Percentiles rank a stretch among this genome's conserved stretches.
These are phyloP conservation scores for Oreohelix idahoensis DNA, from an alignment of 1,140 invertebrate genomes.

Conservation along the genomic window DNA sequence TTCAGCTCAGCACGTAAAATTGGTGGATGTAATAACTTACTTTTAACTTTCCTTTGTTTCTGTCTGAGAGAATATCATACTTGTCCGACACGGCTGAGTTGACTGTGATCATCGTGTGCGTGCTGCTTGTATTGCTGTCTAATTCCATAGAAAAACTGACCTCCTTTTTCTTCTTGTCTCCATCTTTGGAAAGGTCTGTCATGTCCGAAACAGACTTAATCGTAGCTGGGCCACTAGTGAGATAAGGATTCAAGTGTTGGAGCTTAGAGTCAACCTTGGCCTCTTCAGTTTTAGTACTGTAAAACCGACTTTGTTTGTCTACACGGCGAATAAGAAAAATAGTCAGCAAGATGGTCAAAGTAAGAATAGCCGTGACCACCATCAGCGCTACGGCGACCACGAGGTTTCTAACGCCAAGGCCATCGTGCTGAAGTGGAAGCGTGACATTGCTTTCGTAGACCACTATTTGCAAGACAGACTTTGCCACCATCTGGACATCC, in stretches of 20 bases:
- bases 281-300: conserved; percentile 49
- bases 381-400: conserved; percentile 57
- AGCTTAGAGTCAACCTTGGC: conserved; percentile 38
- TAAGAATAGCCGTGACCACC: conserved; percentile 54
- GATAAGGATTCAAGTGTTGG: neutral
- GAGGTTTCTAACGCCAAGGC: conserved; percentile 49
- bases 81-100: conserved; percentile 14
- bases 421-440: conserved; percentile 8
- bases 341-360: conserved; percentile 51
- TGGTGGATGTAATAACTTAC: conserved; percentile 11
- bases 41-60: conserved; percentile 32
- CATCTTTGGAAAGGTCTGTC: neutral
- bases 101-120: conserved; percentile 19
- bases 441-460: conserved; percentile 48
- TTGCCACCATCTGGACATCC: conserved; percentile 66
- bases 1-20: too few relatives aligned
- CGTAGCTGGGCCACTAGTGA: neutral
- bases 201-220: neutral
- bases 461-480: conserved; percentile 47
- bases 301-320: conserved; percentile 50
- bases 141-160: conserved; percentile 63
- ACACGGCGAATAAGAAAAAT: conserved; percentile 53
- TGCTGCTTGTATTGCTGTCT: conserved; percentile 44
- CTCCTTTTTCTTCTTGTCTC: conserved; percentile 58
- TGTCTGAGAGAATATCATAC: conserved; percentile 26